Evolutionary conservation across 2,797 vertebrate genomes (phyloP).

Genomic region (Siniperca scherzeri): DNA sequence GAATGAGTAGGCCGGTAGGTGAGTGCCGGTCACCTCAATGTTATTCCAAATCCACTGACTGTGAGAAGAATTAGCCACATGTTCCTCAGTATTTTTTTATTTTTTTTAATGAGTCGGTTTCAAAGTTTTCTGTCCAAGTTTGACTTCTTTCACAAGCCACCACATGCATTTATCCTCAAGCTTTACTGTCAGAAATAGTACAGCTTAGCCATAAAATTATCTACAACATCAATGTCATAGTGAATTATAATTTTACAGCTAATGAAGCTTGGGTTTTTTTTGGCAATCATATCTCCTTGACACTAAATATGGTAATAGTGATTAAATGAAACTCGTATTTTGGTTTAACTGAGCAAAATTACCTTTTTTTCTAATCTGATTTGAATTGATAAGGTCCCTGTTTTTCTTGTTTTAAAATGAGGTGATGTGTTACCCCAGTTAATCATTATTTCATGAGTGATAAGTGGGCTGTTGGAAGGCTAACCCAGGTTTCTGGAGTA

Average conservation of each 20-base stretch:
- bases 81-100: background rate
- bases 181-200: slow-evolving; percentile 2
- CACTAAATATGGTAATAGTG: background rate
- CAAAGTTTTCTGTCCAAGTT: slow-evolving; percentile 4
- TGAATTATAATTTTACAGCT: slow-evolving; percentile 26
- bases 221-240: background rate
- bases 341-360: background rate
- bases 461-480: background rate
- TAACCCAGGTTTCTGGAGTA: background rate
- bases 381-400: background rate
- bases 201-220: slow-evolving; percentile 24
- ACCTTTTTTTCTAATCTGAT: background rate
- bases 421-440: background rate
- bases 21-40: slow-evolving; percentile 15
- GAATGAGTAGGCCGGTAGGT: slow-evolving; percentile 47
- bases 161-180: slow-evolving; percentile 13
- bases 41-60: slow-evolving; percentile 24
- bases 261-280: background rate
- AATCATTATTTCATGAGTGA: background rate
- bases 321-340: background rate
- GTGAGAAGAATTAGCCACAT: slow-evolving; percentile 22
- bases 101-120: slow-evolving; percentile 17
- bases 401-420: background rate
- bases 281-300: background rate
- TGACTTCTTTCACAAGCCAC: slow-evolving; percentile 26